Conservation (phyloP, 1,140 invertebrate genomes). For the Proales similis region DNA sequence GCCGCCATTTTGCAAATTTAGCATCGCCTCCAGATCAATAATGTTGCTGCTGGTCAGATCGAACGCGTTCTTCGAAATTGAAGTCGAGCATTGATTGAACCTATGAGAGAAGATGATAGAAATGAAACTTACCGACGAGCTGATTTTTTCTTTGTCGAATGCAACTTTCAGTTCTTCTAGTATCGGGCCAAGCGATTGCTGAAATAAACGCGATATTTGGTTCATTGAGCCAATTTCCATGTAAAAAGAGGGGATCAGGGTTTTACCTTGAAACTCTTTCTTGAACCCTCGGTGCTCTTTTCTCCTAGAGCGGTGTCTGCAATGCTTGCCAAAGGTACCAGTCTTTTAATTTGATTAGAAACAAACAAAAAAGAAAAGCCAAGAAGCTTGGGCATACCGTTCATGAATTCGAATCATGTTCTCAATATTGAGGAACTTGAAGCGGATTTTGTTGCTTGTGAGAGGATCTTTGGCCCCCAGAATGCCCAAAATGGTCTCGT, state of each 20-base stretch:
- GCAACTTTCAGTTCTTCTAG: background rate
- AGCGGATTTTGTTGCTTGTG: constrained; percentile 27
- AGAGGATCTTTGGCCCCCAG: constrained; percentile 21
- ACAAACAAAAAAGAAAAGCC: background rate
- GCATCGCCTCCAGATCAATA: constrained; percentile 20
- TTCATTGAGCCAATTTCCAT: background rate
- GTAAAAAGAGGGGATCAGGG: constrained; percentile 11
- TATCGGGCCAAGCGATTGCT: background rate
- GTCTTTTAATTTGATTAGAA: background rate
- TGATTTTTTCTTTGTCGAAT: constrained; percentile 16
- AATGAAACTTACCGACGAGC: background rate
- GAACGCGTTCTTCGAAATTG: constrained; percentile 11
- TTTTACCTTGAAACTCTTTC: constrained; percentile 3
- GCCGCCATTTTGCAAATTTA: constrained; percentile 27
- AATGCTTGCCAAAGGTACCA: constrained; percentile 12
- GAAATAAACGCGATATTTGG: background rate
- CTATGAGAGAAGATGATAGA: background rate
- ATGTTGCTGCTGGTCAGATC: constrained; percentile 7
- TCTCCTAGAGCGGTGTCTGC: constrained; percentile 12
- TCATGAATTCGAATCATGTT: constrained; percentile 20
- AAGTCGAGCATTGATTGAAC: background rate
- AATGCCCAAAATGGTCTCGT: constrained; percentile 11
- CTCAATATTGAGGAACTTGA: constrained; percentile 19
- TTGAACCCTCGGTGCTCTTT: background rate
- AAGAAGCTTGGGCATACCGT: constrained; percentile 2